Percentiles rank a stretch among this genome's conserved stretches.
These are phyloP conservation scores for Ramazzottius varieornatus DNA, from an alignment of 2,888 invertebrate species.

Conservation along the genomic window DNA sequence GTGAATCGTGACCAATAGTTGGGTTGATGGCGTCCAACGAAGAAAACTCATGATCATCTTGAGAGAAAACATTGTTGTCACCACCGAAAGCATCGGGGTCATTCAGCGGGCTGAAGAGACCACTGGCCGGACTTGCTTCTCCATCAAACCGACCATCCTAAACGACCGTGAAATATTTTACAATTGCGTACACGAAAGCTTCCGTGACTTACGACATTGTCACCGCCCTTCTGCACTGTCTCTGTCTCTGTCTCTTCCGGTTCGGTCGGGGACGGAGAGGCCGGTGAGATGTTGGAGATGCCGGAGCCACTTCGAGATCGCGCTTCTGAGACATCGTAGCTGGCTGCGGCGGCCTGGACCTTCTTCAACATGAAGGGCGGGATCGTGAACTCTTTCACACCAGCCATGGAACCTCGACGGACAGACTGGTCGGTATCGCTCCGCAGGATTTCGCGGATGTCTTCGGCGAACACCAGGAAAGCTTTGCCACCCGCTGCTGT, in stretches of 20 bases:
- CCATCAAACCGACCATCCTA: background rate
- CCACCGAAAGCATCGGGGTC: background rate
- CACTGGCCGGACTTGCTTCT: background rate
- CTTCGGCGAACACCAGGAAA: conserved; percentile 47
- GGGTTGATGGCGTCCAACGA: background rate
- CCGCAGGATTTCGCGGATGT: conserved; percentile 34
- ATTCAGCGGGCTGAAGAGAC: background rate
- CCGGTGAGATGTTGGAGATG: background rate
- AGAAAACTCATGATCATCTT: background rate
- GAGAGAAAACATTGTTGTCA: background rate
- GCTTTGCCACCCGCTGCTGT: conserved; percentile 52
- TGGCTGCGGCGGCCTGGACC: background rate
- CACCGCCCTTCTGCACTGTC: background rate
- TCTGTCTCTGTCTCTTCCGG: background rate
- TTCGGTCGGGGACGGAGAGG: background rate
- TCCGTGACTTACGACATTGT: background rate
- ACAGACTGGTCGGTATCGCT: background rate
- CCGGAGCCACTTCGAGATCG: background rate
- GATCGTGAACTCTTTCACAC: background rate
- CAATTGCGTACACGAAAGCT: background rate
- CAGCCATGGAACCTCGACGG: background rate
- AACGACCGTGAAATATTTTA: too few species aligned
- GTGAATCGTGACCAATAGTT: too few species aligned
- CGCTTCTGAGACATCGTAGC: background rate
- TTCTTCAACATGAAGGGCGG: background rate